These are phyloP conservation scores for Colletes latitarsis DNA, from an alignment of 1,140 invertebrate genomes.

Conservation along the genomic window DNA sequence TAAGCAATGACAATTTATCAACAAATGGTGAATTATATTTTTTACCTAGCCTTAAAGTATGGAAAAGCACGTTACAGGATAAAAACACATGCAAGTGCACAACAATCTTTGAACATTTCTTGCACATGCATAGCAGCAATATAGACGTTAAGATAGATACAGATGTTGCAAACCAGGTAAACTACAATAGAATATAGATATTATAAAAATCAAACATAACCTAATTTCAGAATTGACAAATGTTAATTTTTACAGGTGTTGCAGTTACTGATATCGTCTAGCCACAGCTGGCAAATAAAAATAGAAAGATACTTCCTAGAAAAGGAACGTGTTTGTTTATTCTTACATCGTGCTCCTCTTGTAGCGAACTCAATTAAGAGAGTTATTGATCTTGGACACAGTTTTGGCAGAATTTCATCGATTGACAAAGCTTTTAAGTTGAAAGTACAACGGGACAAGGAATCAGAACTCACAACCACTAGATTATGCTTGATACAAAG, in stretches of 20 bases:
- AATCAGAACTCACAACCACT: slow-evolving; percentile 72
- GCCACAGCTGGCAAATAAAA: slow-evolving; percentile 63
- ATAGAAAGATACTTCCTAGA: slow-evolving; percentile 62
- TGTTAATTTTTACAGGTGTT: slow-evolving; percentile 61
- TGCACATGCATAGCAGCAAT: slow-evolving; percentile 32
- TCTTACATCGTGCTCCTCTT: slow-evolving; percentile 63
- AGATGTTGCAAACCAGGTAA: slow-evolving; percentile 64
- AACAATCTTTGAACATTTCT: slow-evolving; percentile 63
- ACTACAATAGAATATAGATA: slow-evolving; percentile 18
- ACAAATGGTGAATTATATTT: slow-evolving; percentile 82
- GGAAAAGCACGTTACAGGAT: slow-evolving; percentile 73
- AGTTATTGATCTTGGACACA: slow-evolving; percentile 39
- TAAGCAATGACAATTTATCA: slow-evolving; percentile 78
- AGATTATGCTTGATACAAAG: slow-evolving; percentile 75
- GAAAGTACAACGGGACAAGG: slow-evolving; percentile 56
- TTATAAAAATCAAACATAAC: slow-evolving; percentile 35
- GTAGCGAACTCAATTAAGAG: slow-evolving; percentile 60
- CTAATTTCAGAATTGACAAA: slow-evolving; percentile 25
- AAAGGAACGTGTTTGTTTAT: slow-evolving; percentile 67
- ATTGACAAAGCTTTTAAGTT: slow-evolving; percentile 51
- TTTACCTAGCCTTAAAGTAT: slow-evolving; percentile 78
- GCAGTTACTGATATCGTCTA: slow-evolving; percentile 56
- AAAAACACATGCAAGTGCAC: slow-evolving; percentile 40
- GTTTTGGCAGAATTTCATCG: slow-evolving; percentile 62
- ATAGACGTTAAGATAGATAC: slow-evolving; percentile 22